Base-by-base conservation (phyloP, 2,888 invertebrate genomes). In the Coremacera marginata region DNA sequence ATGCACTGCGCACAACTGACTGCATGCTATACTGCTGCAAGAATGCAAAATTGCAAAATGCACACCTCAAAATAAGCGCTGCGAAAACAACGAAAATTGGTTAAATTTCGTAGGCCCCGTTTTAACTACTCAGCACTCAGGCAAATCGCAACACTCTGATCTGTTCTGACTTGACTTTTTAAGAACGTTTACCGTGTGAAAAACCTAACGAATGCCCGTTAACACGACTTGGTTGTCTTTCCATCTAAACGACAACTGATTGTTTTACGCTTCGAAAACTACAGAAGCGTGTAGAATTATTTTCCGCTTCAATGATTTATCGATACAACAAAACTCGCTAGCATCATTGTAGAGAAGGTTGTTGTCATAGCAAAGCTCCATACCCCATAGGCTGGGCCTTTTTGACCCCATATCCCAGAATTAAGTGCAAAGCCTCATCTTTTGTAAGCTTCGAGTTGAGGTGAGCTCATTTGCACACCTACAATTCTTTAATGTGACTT, bases 241-340 rank as follows among this genome's bases (percentile, higher is more conserved):
- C 44, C 44, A 22, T 55, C 55, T 22, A 55, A 19, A 55, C n/a
- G 55, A 19, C 55, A 22, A 55, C 55, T 55, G 55, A 55, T 22
- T 55, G 55, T 19, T 22, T 55, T n/a, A 8, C 55, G n/a, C 19
- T 19, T 3, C 22, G 19, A 19, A n/a, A 55, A 22, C 22, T n/a
- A n/a, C 22, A 55, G 55, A 55, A 19, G 55, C 55, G 19, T 27
- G 34, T 22, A 27, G 49, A 49, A 44, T 25, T 73, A 62, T 73
- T 62, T 76, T 80, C 68, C 75, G 82, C 80, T 81, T 82, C 79
- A 80, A 78, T 79, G 75, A 80, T 79, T 82, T 83, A 83, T 83
- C 81, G 82, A 83, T 81, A 81, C 80, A 83, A 83, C 82, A 83
- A 81, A 78, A 76, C 34, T 68, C 71, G 73, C 71, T 75, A 78